These are phyloP conservation scores for Paradisaea rubra DNA, from an alignment of 2,113 vertebrate species.

Conservation along the genomic window DNA sequence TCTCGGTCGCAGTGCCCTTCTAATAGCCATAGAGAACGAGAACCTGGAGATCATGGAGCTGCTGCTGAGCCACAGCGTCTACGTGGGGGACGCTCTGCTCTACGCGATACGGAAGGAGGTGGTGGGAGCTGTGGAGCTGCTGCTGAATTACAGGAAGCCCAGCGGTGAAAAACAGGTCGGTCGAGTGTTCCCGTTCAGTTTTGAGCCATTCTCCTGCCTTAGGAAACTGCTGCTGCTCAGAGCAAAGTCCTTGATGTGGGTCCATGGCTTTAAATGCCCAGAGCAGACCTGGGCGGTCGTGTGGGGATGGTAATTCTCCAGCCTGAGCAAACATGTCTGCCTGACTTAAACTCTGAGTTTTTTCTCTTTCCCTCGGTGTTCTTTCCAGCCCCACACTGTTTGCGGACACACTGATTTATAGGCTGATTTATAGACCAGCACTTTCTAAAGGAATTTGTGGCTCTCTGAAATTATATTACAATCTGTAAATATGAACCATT, in stretches of 20 bases:
- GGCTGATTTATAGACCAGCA: neutral
- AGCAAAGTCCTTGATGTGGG: neutral
- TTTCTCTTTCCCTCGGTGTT: neutral
- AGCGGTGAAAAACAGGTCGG: conserved; percentile 89
- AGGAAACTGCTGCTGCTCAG: neutral
- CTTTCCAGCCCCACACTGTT: neutral
- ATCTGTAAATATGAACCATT: conserved; percentile 23
- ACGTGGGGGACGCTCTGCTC: conserved; percentile 90
- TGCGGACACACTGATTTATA: neutral
- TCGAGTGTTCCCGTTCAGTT: neutral
- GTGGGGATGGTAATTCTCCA: neutral
- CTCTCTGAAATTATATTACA: neutral
- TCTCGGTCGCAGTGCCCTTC: conserved; percentile 90
- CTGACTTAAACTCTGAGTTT: neutral
- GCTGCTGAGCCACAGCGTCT: conserved; percentile 86
- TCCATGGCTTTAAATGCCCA: neutral
- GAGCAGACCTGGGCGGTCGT: neutral
- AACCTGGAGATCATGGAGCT: conserved; percentile 98
- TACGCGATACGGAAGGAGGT: conserved; percentile 97
- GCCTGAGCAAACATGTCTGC: neutral
- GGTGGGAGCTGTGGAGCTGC: conserved; percentile 94
- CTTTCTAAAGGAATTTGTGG: conserved; percentile 18
- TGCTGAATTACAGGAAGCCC: conserved; percentile 87
- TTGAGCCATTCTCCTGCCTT: neutral
- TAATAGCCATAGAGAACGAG: conserved; percentile 98